These are phyloP conservation scores for Baryphthengus martii DNA, from an alignment of 2,113 vertebrate species.

Conservation along the genomic window DNA sequence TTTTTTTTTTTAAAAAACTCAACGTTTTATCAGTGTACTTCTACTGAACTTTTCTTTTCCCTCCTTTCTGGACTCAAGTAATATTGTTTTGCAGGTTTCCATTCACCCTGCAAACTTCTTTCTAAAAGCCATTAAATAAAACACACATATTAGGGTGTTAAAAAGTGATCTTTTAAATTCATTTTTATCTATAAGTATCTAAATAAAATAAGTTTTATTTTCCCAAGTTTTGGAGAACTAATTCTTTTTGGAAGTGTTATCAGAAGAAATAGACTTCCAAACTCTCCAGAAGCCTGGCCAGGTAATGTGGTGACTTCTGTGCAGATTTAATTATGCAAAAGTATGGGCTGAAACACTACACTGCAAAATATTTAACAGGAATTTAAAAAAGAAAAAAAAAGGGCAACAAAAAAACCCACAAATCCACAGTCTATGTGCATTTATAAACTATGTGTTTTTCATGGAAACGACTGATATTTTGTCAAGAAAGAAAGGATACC, in stretches of 20 bases:
- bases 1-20: neutral
- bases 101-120: neutral
- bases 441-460: neutral
- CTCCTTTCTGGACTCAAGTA: neutral
- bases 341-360: neutral
- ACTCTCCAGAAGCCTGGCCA: neutral
- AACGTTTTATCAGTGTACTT: neutral
- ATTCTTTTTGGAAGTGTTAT: neutral
- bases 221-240: neutral
- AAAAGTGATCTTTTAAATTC: neutral
- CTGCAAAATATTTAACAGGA: neutral
- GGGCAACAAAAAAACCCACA: neutral
- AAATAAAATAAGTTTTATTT: neutral
- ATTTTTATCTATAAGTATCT: neutral
- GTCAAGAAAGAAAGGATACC: neutral
- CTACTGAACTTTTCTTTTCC: neutral
- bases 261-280: neutral
- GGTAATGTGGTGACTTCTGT: neutral
- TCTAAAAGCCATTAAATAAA: neutral
- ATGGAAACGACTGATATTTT: neutral
- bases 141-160: accelerated
- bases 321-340: neutral
- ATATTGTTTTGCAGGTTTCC: neutral
- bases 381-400: neutral
- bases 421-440: neutral